Base-by-base conservation (phyloP, 2,888 invertebrate species). In the Bimastos eiseni region DNA sequence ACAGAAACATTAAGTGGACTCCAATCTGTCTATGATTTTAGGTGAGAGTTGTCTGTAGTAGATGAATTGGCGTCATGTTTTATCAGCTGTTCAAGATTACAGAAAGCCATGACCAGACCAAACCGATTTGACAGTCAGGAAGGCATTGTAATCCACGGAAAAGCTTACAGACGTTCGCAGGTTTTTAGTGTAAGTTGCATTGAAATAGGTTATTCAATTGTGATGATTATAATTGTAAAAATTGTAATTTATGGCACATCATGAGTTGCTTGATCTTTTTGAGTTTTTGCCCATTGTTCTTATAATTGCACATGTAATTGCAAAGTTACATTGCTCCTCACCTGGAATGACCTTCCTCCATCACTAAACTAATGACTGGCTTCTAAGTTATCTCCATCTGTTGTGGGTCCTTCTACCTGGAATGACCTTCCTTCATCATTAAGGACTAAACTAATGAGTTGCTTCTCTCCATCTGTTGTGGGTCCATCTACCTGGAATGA, bases 171-270 rank as follows among this genome's bases (percentile, higher is more conserved):
- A 70, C 70, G 70, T 70, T 70, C 70, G 11, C 70, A 70, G 70
- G 70, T 70, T 70, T 70, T 70, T 30, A n/a, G 70, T n/a, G 70
- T 70, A 70, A 70, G 70, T 70, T 70, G 70, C n/a, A n/a, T n/a
- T 70, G 70, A 1, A 1, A 11, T 30, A 70, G 17, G 11, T 11
- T 30, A 17, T n/a, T 70, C 3, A 17, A n/a, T 70, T 70, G n/a
- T n/a, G 0, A 70, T 70, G n/a, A 11, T 13, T n/a, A n/a, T 70
- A 70, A n/a, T 70, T 70, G n/a, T n/a, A n/a, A 24, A n/a, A 70
- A 49, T 49, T 49, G 4, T 8, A 70, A 70, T 70, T 30, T n/a
- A 5, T 70, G 1, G 30, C n/a, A 13, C 70, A 70, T 70, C 1
- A 49, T 49, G 15, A 49, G 49, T 49, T 49, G 49, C 21, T 1